These are phyloP conservation scores for Merops nubicus DNA, from an alignment of 2,113 vertebrate genomes.

Conservation along the genomic window DNA sequence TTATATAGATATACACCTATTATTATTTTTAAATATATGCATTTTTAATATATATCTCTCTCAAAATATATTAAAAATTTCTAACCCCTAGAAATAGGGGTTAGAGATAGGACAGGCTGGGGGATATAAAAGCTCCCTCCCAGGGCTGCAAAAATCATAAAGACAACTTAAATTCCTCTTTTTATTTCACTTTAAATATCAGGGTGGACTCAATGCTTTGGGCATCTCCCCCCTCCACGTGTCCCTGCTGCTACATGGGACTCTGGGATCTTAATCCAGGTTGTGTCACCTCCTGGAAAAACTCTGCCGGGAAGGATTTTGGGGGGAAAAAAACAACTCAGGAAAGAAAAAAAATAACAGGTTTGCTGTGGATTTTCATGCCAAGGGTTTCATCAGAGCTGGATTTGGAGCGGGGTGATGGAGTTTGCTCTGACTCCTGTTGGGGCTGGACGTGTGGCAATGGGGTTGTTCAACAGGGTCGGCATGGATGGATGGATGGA, in stretches of 20 bases:
- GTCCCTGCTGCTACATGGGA: accelerated
- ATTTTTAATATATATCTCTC: too few relatives aligned
- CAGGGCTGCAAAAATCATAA: neutral
- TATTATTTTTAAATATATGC: too few relatives aligned
- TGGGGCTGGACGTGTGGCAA: accelerated
- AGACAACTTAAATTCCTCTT: accelerated
- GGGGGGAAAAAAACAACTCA: neutral
- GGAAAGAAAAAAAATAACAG: accelerated
- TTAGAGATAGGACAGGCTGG: too few relatives aligned
- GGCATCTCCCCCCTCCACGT: accelerated
- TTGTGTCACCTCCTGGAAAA: neutral
- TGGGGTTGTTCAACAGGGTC: neutral
- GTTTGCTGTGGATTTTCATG: neutral
- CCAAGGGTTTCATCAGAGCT: neutral
- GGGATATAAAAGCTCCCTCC: neutral
- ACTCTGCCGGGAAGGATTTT: neutral
- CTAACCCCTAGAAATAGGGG: too few relatives aligned
- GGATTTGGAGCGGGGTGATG: accelerated
- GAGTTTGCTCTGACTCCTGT: accelerated
- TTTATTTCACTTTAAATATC: neutral
- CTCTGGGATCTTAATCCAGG: accelerated
- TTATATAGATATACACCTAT: too few relatives aligned
- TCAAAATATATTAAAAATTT: too few relatives aligned
- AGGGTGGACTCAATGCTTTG: accelerated
- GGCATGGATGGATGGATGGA: neutral